Percentiles rank a stretch among this genome's conserved stretches.
phyloP scores from a whole-genome alignment of 2,888 invertebrate species.

The Odontothrips loti region DNA sequence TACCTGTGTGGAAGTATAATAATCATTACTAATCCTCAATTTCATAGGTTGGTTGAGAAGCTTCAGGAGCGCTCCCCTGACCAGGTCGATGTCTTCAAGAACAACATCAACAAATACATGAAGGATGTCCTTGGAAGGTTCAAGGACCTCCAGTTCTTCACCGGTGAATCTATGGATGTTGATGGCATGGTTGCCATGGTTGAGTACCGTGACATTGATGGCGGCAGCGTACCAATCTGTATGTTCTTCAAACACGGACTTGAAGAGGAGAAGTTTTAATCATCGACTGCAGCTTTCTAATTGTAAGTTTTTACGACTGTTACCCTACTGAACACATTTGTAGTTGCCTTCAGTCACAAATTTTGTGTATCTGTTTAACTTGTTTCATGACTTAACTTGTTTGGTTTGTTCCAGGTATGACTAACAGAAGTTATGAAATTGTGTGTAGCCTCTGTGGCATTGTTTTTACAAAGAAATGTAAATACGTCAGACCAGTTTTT shows the following conservation, averaged over 20 bases:
- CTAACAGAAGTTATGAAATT: background rate
- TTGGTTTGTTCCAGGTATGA: background rate
- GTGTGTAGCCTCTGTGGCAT: background rate
- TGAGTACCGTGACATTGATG: slow-evolving; percentile 88
- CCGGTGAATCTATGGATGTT: slow-evolving; percentile 86
- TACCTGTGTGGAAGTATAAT: too few relatives aligned
- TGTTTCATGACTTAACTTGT: background rate
- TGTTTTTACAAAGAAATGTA: slow-evolving; percentile 29
- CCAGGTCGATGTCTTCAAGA: slow-evolving; percentile 83
- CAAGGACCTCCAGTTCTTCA: slow-evolving; percentile 87
- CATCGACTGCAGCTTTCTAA: slow-evolving; percentile 27
- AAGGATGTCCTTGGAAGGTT: slow-evolving; percentile 85
- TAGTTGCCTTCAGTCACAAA: background rate
- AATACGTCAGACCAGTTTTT: slow-evolving; percentile 31
- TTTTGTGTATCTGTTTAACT: too few relatives aligned
- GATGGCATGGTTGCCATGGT: slow-evolving; percentile 91
- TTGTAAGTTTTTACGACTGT: background rate
- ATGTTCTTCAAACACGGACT: slow-evolving; percentile 97
- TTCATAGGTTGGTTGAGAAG: slow-evolving; percentile 68
- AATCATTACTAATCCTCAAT: slow-evolving; percentile 29
- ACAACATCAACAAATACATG: slow-evolving; percentile 89
- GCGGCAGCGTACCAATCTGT: slow-evolving; percentile 76
- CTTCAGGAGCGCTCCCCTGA: slow-evolving; percentile 76
- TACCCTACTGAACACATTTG: background rate
- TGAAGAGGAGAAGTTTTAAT: slow-evolving; percentile 89